Percentiles rank a stretch among this genome's conserved stretches.
Evolutionary conservation across 64 coral and sea anemone species (phyloP).

Genomic region (Montipora efflorescens): DNA sequence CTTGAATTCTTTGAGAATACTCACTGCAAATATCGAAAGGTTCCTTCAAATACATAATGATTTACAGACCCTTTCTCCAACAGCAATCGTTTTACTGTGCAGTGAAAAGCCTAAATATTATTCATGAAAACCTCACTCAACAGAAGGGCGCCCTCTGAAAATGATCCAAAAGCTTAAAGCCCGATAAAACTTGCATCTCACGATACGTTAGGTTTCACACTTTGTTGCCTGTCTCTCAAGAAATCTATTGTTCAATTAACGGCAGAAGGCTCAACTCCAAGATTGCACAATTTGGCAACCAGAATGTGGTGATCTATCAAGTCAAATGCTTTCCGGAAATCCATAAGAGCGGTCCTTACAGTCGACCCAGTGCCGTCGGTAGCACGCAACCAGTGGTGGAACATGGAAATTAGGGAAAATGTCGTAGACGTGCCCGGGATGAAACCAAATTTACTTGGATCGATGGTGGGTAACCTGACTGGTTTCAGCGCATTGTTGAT

Average conservation of each 20-base stretch:
- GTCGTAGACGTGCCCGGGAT: not conserved
- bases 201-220: not conserved
- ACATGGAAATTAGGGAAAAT: not conserved
- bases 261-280: slow-evolving; percentile 7
- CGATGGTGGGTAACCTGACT: not conserved
- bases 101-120: too few relatives aligned
- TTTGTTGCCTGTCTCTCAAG: slow-evolving; percentile 23
- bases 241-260: slow-evolving; percentile 39
- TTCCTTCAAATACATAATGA: too few relatives aligned
- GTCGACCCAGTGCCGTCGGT: not conserved
- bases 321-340: slow-evolving; percentile 43
- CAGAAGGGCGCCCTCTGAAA: too few relatives aligned
- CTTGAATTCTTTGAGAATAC: too few relatives aligned
- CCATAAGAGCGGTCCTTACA: not conserved
- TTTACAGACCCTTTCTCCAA: too few relatives aligned
- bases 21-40: too few relatives aligned
- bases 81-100: too few relatives aligned
- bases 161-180: too few relatives aligned
- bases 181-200: too few relatives aligned
- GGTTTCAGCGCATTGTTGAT: not conserved
- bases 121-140: too few relatives aligned
- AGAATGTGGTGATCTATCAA: slow-evolving; percentile 17
- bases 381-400: slow-evolving; percentile 12
- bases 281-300: slow-evolving; percentile 7
- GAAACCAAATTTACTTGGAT: not conserved